Conservation (phyloP, 2,888 invertebrate species). For the Zeuzera pyrina region DNA sequence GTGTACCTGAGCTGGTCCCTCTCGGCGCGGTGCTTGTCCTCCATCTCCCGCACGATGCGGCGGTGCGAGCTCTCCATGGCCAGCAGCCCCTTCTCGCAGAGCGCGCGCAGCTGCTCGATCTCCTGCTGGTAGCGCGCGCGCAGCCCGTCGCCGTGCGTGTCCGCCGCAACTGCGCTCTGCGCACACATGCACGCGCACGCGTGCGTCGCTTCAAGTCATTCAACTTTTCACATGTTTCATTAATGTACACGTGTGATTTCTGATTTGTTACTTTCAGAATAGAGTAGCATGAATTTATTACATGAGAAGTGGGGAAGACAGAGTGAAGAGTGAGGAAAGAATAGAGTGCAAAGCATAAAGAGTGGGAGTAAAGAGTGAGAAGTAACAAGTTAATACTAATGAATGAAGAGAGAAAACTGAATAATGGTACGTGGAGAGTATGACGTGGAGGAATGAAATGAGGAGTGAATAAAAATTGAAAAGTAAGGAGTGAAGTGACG, state of each 20-base stretch:
- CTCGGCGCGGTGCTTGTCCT: slow-evolving; percentile 90
- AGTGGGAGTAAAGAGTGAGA: too few species aligned
- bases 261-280: slow-evolving; percentile 17
- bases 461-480: too few species aligned
- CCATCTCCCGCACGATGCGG: slow-evolving; percentile 88
- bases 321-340: too few species aligned
- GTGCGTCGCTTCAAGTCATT: too few species aligned
- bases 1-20: slow-evolving; percentile 77
- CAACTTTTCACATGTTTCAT: too few species aligned
- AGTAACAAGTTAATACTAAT: too few species aligned
- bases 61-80: slow-evolving; percentile 94
- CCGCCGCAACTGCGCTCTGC: slow-evolving; percentile 72
- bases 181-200: slow-evolving; percentile 4
- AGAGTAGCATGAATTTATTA: not conserved
- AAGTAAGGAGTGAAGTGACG: too few species aligned
- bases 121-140: slow-evolving; percentile 86
- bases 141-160: slow-evolving; percentile 76
- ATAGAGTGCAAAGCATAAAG: too few species aligned
- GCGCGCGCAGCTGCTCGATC: slow-evolving; percentile 87
- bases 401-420: too few species aligned
- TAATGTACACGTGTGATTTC: slow-evolving; percentile 26
- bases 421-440: too few species aligned
- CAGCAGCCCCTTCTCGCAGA: slow-evolving; percentile 91
- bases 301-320: too few species aligned
- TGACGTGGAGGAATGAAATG: too few species aligned